A percentile compares a stretch with the other conserved stretches of the same genome.
Evolutionary conservation across 2,888 invertebrate genomes (phyloP).

Genomic region (Myathropa florea): DNA sequence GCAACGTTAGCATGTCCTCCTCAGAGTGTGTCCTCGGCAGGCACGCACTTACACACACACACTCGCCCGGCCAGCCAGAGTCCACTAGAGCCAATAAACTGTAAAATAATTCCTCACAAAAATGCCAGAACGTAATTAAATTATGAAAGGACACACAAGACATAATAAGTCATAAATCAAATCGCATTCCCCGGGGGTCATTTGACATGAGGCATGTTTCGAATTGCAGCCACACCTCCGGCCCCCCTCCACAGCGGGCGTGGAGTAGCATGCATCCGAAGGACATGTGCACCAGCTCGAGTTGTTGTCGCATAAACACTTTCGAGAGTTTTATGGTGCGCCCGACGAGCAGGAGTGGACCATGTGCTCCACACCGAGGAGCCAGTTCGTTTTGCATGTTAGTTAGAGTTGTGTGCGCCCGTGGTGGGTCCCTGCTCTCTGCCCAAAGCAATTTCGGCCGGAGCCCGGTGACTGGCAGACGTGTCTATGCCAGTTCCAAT

Average conservation of each 20-base stretch:
- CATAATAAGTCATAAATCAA: slow-evolving; percentile 72
- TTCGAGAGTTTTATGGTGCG: slow-evolving; percentile 62
- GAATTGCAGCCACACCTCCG: slow-evolving; percentile 44
- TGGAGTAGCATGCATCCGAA: neutral
- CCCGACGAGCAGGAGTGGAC: slow-evolving; percentile 10
- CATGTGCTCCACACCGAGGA: slow-evolving; percentile 24
- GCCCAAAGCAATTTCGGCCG: slow-evolving; percentile 36
- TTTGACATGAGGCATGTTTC: slow-evolving; percentile 71
- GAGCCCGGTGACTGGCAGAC: slow-evolving; percentile 62
- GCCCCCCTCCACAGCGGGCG: neutral
- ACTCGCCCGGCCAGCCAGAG: neutral
- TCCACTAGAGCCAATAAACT: slow-evolving; percentile 67
- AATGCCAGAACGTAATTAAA: slow-evolving; percentile 71
- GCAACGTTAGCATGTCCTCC: slow-evolving; percentile 64
- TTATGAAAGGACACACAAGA: slow-evolving; percentile 71
- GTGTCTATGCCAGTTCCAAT: slow-evolving; percentile 69
- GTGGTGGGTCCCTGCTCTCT: slow-evolving; percentile 5
- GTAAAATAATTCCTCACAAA: slow-evolving; percentile 71
- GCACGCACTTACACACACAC: neutral
- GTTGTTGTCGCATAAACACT: slow-evolving; percentile 70
- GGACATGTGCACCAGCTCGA: slow-evolving; percentile 64
- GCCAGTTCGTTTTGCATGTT: slow-evolving; percentile 65
- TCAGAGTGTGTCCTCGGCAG: slow-evolving; percentile 20
- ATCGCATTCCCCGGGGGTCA: slow-evolving; percentile 69
- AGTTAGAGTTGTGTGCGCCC: slow-evolving; percentile 40